Percentiles rank a stretch among this genome's conserved stretches.
These are phyloP conservation scores for Mimas tiliae DNA, from an alignment of 2,888 invertebrate genomes.

Conservation along the genomic window DNA sequence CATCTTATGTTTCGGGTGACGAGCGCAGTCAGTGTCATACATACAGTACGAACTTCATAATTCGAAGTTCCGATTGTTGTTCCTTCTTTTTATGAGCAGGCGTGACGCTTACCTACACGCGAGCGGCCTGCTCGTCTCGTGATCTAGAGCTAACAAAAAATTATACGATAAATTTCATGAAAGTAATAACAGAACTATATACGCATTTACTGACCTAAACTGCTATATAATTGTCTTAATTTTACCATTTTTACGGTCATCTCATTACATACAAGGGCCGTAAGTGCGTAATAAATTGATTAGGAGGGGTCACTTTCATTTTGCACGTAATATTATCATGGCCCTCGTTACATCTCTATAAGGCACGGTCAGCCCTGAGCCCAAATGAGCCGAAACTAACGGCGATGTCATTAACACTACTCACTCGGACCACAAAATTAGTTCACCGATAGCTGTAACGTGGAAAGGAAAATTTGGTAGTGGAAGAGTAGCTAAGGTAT, in stretches of 20 bases:
- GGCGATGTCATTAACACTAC: conserved; percentile 50
- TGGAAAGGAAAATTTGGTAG: not conserved
- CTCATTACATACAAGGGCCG: not conserved
- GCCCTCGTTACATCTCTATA: conserved; percentile 35
- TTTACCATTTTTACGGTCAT: conserved; percentile 11
- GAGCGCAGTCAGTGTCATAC: too few relatives aligned
- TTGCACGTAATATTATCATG: conserved; percentile 38
- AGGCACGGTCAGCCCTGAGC: conserved; percentile 38
- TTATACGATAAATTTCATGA: not conserved
- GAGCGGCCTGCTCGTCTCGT: too few relatives aligned
- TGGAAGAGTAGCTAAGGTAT: too few relatives aligned
- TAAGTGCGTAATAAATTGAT: conserved; percentile 19
- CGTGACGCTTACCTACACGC: too few relatives aligned
- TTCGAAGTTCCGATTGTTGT: too few relatives aligned
- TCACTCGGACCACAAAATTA: conserved; percentile 46
- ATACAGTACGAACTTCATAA: too few relatives aligned
- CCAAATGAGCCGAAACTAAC: conserved; percentile 53
- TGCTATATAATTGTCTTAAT: conserved; percentile 10
- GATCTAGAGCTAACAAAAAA: too few relatives aligned
- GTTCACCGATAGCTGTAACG: conserved; percentile 33
- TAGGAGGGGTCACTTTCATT: conserved; percentile 24
- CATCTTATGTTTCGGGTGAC: too few relatives aligned
- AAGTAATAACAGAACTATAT: not conserved
- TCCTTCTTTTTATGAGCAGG: too few relatives aligned
- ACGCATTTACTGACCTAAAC: conserved; percentile 1